Base-by-base conservation (phyloP, 2,888 invertebrate genomes). In the Stenoptilia bipunctidactyla region DNA sequence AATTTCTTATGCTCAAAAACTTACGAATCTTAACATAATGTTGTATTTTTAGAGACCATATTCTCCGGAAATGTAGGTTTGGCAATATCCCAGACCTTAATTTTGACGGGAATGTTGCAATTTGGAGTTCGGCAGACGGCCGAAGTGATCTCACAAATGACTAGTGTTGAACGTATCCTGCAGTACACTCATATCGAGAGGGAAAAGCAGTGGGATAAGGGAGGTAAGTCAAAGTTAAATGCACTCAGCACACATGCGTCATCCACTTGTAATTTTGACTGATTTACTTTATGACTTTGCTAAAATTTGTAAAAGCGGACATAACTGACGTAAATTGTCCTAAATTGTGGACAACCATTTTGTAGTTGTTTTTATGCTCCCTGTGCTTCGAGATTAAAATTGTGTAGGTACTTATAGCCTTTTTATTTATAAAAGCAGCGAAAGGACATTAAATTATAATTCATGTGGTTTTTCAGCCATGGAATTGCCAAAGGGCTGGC, bases 131-230 rank as follows among this genome's bases (percentile, higher is more conserved):
- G 73, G 43, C 91, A 76, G 86, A 91, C 66, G 58, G 93, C 74
- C 46, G 94, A 85, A 84, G 92, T 73, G 63, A 88, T 85, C 58
- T 88, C 80, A 60, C 90, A 88, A 61, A 90, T 90, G 89, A 90
- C 89, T 10, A 89, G 89, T 48, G 93, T 93, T 1, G 90, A 93
- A 66, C 76, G 88, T 5, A 87, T 89, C 27, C 85, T 93, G 46
- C 87, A 89, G 50, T 94, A 93, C 66, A 88, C 89, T 0, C 86
- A 88, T 42, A 75, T 93, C 20, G 88, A 90, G 41, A 79, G 87
- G n/a, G 89, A 89, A 52, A 54, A 72, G 3, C 66, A 71, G 27
- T 80, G 84, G 80, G 85, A 85, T 14, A 76, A 76, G 60, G 84
- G 82, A 68, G 67, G 85, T 80, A 49, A 39, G 58, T 45, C 4